Evolutionary conservation across 2,113 vertebrate genomes (phyloP).

Genomic region (Gymnobelideus leadbeateri): DNA sequence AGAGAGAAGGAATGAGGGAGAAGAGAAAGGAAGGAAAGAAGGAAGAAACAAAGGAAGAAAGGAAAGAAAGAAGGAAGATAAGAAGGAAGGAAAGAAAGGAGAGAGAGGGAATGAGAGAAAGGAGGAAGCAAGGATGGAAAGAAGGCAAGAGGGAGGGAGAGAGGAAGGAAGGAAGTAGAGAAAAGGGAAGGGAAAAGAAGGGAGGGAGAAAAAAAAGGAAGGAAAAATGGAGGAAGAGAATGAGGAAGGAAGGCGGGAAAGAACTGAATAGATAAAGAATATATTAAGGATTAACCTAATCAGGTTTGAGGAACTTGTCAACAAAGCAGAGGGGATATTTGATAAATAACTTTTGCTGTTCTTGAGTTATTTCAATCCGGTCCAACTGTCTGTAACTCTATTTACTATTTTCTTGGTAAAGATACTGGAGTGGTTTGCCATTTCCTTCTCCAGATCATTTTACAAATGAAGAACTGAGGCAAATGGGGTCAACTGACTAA

Average conservation of each 20-base stretch:
- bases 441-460: too few relatives aligned
- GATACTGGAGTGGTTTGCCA: too few relatives aligned
- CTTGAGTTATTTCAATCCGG: background rate
- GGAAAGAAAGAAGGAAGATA: background rate
- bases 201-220: background rate
- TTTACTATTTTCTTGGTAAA: background rate
- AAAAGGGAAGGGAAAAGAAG: background rate
- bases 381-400: background rate
- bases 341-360: background rate
- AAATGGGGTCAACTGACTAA: background rate
- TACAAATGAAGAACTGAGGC: background rate
- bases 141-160: too few relatives aligned
- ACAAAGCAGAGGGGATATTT: background rate
- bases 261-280: background rate
- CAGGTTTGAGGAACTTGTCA: background rate
- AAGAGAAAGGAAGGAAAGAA: fast-evolving
- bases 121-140: too few relatives aligned
- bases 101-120: background rate
- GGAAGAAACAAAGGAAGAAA: too few relatives aligned
- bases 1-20: background rate
- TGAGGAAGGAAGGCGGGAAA: background rate
- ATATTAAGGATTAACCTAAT: background rate
- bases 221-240: too few relatives aligned
- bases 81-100: too few relatives aligned
- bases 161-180: too few relatives aligned